phyloP scores from a whole-genome alignment of 2,113 vertebrate species.

The Rallus limicola region DNA sequence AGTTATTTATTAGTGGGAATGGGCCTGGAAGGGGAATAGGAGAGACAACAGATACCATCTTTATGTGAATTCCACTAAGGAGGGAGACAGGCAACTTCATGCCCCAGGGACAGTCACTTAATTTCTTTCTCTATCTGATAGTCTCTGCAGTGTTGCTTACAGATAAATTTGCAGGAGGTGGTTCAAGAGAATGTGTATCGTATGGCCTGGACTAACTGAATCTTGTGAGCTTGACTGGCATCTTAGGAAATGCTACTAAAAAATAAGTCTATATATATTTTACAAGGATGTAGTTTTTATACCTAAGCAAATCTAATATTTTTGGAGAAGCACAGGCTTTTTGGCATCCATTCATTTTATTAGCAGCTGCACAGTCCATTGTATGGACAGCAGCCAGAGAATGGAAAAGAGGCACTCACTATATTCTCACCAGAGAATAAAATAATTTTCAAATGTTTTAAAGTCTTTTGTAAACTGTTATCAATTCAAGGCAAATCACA shows the following conservation, averaged over 20 bases:
- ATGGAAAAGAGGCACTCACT: not conserved
- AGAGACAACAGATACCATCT: not conserved
- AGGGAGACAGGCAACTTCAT: not conserved
- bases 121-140: not conserved
- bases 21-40: not conserved
- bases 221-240: not conserved
- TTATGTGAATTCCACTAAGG: not conserved
- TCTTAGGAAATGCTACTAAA: not conserved
- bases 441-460: not conserved
- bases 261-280: not conserved
- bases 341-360: not conserved
- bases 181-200: not conserved
- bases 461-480: not conserved
- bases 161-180: not conserved
- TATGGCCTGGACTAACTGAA: not conserved
- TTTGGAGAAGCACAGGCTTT: not conserved
- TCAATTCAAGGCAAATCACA: not conserved
- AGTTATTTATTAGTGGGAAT: too few relatives aligned
- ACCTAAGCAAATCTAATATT: not conserved
- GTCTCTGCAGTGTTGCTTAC: not conserved
- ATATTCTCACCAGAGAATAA: not conserved
- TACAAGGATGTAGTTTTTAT: not conserved
- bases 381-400: not conserved
- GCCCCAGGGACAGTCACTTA: not conserved
- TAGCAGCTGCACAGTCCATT: not conserved